Percentiles rank a stretch among this genome's conserved stretches.
Conservation (phyloP, 2,113 vertebrate genomes). For the Neomonachus schauinslandi region DNA sequence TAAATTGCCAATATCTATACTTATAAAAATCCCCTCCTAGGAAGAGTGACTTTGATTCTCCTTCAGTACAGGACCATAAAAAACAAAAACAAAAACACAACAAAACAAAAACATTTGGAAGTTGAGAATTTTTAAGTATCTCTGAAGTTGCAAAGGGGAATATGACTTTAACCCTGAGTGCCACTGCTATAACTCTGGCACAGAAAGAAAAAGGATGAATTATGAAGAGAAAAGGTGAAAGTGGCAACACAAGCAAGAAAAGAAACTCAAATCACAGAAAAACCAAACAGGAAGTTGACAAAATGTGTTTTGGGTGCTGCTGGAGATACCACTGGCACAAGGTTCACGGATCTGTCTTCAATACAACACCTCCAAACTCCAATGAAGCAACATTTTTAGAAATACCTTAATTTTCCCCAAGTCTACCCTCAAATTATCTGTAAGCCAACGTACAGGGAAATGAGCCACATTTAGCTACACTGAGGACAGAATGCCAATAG, state of each 20-base stretch:
- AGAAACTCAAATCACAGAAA: neutral
- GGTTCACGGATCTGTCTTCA: conserved; percentile 8
- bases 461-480: neutral
- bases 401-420: neutral
- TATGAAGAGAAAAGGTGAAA: neutral
- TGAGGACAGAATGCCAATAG: neutral
- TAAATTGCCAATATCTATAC: conserved; percentile 30
- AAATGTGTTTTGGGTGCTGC: neutral
- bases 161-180: neutral
- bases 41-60: conserved; percentile 54
- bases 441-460: neutral
- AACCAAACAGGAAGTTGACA: neutral
- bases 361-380: neutral
- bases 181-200: neutral
- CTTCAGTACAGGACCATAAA: conserved; percentile 16
- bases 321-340: neutral
- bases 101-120: neutral
- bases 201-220: neutral
- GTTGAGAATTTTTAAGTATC: conserved; percentile 14
- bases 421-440: neutral
- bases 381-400: neutral
- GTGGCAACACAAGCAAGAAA: neutral
- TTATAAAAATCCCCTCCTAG: conserved; percentile 24
- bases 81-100: conserved; percentile 14
- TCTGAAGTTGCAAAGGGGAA: neutral